These are phyloP conservation scores for Hydrolagus colliei DNA, from an alignment of 2,797 vertebrate species.

Conservation along the genomic window DNA sequence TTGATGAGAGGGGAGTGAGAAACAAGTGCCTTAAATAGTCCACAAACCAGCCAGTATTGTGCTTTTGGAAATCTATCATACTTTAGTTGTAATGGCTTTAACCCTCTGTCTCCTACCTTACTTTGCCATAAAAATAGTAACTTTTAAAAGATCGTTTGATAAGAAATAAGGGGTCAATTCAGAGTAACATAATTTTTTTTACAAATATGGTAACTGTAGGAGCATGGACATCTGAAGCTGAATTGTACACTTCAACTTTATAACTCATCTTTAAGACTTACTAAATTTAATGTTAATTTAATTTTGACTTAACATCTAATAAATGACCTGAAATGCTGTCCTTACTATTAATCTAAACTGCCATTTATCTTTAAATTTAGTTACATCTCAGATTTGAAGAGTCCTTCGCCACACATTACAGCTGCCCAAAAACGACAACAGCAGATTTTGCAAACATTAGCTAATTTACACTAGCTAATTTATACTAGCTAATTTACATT, in stretches of 20 bases:
- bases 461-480: too few relatives aligned
- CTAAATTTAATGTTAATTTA: not conserved
- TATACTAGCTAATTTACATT: too few relatives aligned
- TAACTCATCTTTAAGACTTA: not conserved
- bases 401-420: not conserved
- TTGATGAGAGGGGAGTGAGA: not conserved
- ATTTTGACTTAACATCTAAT: not conserved
- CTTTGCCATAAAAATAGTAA: not conserved
- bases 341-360: not conserved
- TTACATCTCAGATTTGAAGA: not conserved
- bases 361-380: not conserved
- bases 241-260: not conserved
- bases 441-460: not conserved
- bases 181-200: not conserved
- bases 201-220: not conserved
- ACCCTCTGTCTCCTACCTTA: not conserved
- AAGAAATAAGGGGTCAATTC: not conserved
- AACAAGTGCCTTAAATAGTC: not conserved
- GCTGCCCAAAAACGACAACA: not conserved
- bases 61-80: not conserved
- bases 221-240: too few relatives aligned
- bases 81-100: not conserved
- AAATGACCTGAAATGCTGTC: not conserved
- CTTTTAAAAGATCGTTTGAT: not conserved
- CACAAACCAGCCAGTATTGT: not conserved